These are phyloP conservation scores for Helarctos malayanus DNA, from an alignment of 2,797 vertebrate genomes.

Conservation along the genomic window DNA sequence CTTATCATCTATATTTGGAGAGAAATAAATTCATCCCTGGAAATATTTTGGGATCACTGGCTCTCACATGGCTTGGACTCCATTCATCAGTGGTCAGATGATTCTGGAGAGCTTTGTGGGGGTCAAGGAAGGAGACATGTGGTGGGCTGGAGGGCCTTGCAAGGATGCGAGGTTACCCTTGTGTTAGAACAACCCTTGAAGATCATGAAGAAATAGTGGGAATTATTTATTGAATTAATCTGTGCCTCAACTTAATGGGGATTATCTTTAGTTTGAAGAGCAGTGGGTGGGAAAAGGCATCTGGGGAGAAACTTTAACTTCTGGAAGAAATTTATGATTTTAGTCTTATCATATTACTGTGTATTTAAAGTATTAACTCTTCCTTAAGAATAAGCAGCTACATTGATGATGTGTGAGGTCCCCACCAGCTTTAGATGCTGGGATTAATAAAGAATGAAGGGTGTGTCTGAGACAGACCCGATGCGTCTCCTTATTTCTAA, in stretches of 20 bases:
- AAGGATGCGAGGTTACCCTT: neutral
- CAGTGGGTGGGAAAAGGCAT: neutral
- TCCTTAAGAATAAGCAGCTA: conserved; percentile 35
- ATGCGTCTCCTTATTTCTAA: neutral
- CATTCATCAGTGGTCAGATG: neutral
- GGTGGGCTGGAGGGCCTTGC: neutral
- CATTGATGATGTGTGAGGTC: neutral
- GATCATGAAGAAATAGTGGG: neutral
- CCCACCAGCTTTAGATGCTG: neutral
- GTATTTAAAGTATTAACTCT: conserved; percentile 37
- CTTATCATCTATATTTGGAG: neutral
- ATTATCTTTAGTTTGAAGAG: conserved; percentile 56
- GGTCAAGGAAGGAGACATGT: neutral
- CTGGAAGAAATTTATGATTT: conserved; percentile 52
- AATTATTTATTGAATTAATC: conserved; percentile 49
- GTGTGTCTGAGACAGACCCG: conserved; percentile 9
- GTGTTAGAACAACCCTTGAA: neutral
- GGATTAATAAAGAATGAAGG: conserved; percentile 19
- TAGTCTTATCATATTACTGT: conserved; percentile 9
- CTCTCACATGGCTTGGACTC: neutral
- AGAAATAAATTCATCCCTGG: conserved; percentile 56
- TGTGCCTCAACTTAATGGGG: neutral
- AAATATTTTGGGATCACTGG: conserved; percentile 32
- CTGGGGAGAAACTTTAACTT: neutral
- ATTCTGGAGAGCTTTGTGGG: neutral